Base-by-base conservation (phyloP, 2,113 vertebrate species). In the Odontesthes bonariensis region DNA sequence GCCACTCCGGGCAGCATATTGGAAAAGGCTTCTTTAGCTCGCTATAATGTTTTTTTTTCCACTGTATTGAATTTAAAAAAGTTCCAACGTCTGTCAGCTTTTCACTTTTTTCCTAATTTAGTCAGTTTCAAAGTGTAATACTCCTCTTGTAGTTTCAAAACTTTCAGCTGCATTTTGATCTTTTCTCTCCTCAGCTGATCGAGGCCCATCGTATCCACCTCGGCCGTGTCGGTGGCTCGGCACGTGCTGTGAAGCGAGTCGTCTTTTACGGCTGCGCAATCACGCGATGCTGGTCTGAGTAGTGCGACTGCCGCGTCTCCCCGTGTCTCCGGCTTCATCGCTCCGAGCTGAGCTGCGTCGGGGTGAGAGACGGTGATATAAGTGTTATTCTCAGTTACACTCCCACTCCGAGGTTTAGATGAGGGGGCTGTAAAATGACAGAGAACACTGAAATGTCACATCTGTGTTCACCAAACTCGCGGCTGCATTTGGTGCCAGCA, bases 61-160 rank as follows among this genome's bases (percentile, higher is more conserved):
- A 6, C 35, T 38, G 35, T 8, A 38, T 1, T 38, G 35, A 38
- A 3, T 13, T 14, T 17, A 17, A 16, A 17, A 17, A 17, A 19
- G 7, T 49, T n/a, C 13, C 1, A 7, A 6, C 8, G 0, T 19
- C 16, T 32, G 2, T 53, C 35, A 42, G 14, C 6, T 42, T 54
- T 11, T 62, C 27, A 27, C 8, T 13, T 63, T 19, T 56, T 52
- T 71, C 35, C 35, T 0, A 47, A n/a, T 31, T 20, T 0, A 13
- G 22, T 35, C 6, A 85, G 33, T 70, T 68, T 69, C 47, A 47
- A 14, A 35, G 61, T 52, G 73, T 78, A 89, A 70, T 73, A 85
- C 22, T 82, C 62, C 32, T 84, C 76, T 20, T 86, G 84, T 32
- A 85, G 19, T 33, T 51, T 80, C 33, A 89, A 40, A 9, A 89